Evolutionary conservation across 1,140 invertebrate genomes (phyloP).

Genomic region (Leptopilina boulardi): DNA sequence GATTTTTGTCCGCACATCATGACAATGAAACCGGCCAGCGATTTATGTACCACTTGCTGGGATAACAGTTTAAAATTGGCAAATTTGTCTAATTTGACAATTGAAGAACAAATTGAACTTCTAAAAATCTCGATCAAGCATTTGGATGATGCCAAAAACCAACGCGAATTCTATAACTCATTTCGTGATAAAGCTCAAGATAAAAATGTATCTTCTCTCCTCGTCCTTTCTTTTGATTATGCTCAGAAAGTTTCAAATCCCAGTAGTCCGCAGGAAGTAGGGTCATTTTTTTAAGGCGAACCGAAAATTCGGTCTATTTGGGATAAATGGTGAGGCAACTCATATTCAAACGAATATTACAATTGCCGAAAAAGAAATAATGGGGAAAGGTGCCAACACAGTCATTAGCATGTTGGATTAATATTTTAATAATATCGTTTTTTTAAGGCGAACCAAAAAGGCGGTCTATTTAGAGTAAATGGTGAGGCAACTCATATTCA

Average conservation of each 20-base stretch:
- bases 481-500: too few species aligned
- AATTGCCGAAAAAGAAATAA: neutral
- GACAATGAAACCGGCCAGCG: constrained; percentile 21
- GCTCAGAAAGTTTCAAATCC: constrained; percentile 9
- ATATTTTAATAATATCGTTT: constrained; percentile 4
- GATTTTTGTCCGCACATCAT: constrained; percentile 4
- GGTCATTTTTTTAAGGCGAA: constrained; percentile 40
- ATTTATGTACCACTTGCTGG: constrained; percentile 4
- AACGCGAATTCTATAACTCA: constrained; percentile 19
- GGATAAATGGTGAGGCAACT: neutral
- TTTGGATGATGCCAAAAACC: constrained; percentile 14
- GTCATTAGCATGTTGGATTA: constrained; percentile 1
- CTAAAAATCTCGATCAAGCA: constrained; percentile 9
- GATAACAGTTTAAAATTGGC: constrained; percentile 8
- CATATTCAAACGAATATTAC: constrained; percentile 5
- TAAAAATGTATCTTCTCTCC: neutral
- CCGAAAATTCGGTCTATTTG: neutral
- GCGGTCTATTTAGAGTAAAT: too few species aligned
- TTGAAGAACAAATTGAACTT: neutral
- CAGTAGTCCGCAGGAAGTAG: constrained; percentile 35
- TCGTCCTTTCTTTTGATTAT: constrained; percentile 20
- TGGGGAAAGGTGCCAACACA: neutral
- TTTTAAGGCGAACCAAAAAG: too few species aligned
- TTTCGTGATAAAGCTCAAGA: neutral
- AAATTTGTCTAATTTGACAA: neutral